Percentiles rank a stretch among this genome's conserved stretches.
Conservation (phyloP, 2,113 vertebrate genomes). For the Martes martes region DNA sequence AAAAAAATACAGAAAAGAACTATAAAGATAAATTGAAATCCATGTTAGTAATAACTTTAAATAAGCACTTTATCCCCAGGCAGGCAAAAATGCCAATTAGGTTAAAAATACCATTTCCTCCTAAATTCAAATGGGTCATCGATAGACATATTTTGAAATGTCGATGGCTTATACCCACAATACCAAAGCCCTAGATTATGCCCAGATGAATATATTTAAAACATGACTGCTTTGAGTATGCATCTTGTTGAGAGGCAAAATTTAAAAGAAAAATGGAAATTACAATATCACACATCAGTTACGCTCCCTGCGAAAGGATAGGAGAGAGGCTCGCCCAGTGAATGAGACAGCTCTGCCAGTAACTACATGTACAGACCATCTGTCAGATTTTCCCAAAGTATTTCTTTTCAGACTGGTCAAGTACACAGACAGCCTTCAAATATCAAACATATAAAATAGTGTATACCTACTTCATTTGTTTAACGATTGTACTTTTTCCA, state of each 20-base stretch:
- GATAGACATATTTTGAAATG: conserved; percentile 6
- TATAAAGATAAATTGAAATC: not conserved
- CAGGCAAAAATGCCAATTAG: not conserved
- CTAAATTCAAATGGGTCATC: not conserved
- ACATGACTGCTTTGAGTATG: not conserved
- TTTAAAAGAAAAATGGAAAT: not conserved
- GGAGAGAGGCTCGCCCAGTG: not conserved
- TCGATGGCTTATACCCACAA: not conserved
- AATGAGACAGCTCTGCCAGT: not conserved
- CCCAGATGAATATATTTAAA: not conserved
- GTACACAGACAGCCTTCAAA: not conserved
- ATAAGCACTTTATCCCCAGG: not conserved
- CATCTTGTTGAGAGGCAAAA: not conserved
- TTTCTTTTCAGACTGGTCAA: not conserved
- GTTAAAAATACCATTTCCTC: not conserved
- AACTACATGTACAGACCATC: not conserved
- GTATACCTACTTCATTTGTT: conserved; percentile 87
- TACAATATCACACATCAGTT: not conserved
- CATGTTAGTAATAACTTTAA: not conserved
- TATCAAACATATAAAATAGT: not conserved
- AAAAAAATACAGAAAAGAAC: not conserved
- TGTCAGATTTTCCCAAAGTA: not conserved
- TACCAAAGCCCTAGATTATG: not conserved
- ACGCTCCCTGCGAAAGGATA: not conserved
- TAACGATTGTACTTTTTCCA: conserved; percentile 86